Percentiles rank a stretch among this genome's conserved stretches.
These are phyloP conservation scores for Eupristina koningsbergeri DNA, from an alignment of 1,140 invertebrate genomes.

Conservation along the genomic window DNA sequence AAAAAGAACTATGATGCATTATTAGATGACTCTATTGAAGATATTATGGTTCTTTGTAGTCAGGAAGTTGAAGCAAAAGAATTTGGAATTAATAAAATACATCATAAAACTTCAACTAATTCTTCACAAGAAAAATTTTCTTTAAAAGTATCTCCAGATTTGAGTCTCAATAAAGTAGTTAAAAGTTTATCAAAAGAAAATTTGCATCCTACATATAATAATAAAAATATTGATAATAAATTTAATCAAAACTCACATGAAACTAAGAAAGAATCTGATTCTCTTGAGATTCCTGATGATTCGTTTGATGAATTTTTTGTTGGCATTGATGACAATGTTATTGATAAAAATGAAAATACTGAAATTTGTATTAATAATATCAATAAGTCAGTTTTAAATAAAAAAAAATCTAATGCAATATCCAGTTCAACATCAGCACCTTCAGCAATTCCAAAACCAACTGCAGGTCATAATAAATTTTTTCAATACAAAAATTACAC, in stretches of 20 bases:
- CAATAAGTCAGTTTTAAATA: constrained; percentile 3
- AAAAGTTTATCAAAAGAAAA: constrained; percentile 22
- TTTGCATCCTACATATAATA: background rate
- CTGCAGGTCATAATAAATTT: constrained; percentile 20
- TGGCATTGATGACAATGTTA: constrained; percentile 40
- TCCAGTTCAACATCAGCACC: background rate
- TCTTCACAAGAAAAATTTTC: background rate
- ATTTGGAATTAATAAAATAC: constrained; percentile 14
- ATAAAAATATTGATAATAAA: constrained; percentile 25
- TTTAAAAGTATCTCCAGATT: constrained; percentile 9
- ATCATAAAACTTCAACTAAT: constrained; percentile 10
- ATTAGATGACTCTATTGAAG: constrained; percentile 65
- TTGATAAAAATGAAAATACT: constrained; percentile 22
- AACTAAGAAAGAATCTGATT: constrained; percentile 19
- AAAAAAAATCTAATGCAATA: background rate
- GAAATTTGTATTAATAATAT: constrained; percentile 7
- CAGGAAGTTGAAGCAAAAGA: constrained; percentile 64
- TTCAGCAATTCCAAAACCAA: background rate
- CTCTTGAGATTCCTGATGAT: constrained; percentile 52
- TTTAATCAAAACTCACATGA: constrained; percentile 9
- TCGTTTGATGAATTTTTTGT: constrained; percentile 50
- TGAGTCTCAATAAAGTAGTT: constrained; percentile 20
- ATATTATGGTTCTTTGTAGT: constrained; percentile 63
- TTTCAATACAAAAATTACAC: constrained; percentile 35
- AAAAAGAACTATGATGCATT: constrained; percentile 56